phyloP scores from a whole-genome alignment of 1,140 invertebrate species.

The Papilio helenus region DNA sequence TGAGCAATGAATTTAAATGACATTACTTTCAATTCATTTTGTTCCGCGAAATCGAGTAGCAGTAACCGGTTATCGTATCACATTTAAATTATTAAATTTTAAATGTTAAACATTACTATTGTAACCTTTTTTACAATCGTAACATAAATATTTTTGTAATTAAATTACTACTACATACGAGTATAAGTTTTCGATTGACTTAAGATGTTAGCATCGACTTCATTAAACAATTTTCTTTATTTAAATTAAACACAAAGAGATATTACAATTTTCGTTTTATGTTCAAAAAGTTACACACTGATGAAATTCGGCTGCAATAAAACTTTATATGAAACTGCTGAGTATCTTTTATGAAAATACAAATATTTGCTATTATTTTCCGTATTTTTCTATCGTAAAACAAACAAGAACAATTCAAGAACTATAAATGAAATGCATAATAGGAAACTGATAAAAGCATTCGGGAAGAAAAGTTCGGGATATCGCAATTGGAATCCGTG shows the following conservation, averaged over 20 bases:
- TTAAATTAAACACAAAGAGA: neutral
- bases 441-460: constrained; percentile 38
- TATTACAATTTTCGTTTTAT: neutral
- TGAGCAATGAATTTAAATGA: constrained; percentile 39
- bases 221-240: neutral
- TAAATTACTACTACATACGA: too few species aligned
- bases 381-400: constrained; percentile 26
- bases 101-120: too few species aligned
- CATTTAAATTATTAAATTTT: neutral
- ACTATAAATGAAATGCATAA: constrained; percentile 41
- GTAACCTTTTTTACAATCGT: too few species aligned
- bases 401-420: constrained; percentile 39
- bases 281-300: neutral
- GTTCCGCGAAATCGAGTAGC: constrained; percentile 21
- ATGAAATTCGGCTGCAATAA: neutral
- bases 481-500: constrained; percentile 31
- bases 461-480: constrained; percentile 32
- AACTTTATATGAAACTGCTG: neutral
- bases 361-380: constrained; percentile 19
- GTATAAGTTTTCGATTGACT: too few species aligned
- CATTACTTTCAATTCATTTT: constrained; percentile 28
- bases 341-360: neutral
- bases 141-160: too few species aligned
- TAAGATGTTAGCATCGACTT: too few species aligned
- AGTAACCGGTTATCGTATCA: neutral